Conservation (phyloP, 1,140 invertebrate genomes). For the Drosophila dunni region DNA sequence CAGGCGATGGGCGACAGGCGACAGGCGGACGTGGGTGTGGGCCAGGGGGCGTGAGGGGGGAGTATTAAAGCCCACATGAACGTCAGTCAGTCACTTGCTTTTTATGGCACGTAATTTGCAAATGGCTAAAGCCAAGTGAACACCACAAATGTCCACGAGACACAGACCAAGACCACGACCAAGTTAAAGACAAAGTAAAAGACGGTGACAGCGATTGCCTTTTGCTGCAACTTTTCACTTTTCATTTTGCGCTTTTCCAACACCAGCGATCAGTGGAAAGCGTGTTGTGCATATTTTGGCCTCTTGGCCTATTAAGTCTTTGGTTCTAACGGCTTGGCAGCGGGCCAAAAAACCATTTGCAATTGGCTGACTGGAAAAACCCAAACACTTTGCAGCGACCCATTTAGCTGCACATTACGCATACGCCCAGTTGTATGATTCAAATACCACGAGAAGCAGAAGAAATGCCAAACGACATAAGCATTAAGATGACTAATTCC, state of each 20-base stretch:
- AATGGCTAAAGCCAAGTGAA: slow-evolving; percentile 70
- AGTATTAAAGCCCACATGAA: slow-evolving; percentile 52
- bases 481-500: slow-evolving; percentile 56
- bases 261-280: neutral
- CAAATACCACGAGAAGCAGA: slow-evolving; percentile 28
- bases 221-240: slow-evolving; percentile 78
- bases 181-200: slow-evolving; percentile 19
- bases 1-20: neutral
- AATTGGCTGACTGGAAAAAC: slow-evolving; percentile 42
- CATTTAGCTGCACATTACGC: slow-evolving; percentile 64
- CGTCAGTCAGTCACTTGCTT: slow-evolving; percentile 58
- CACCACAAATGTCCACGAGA: slow-evolving; percentile 43
- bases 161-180: neutral
- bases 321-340: slow-evolving; percentile 60
- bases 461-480: slow-evolving; percentile 1
- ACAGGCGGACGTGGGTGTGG: slow-evolving; percentile 30
- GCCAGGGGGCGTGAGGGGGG: neutral
- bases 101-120: slow-evolving; percentile 83
- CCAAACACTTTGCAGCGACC: slow-evolving; percentile 55
- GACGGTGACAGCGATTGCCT: slow-evolving; percentile 30
- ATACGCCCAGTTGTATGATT: slow-evolving; percentile 59
- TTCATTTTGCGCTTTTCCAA: slow-evolving; percentile 80
- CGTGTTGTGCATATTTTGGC: slow-evolving; percentile 64
- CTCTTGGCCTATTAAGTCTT: slow-evolving; percentile 81
- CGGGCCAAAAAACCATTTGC: slow-evolving; percentile 49